Conservation (phyloP, 2,888 invertebrate species). For the Sarcophaga subvicina region DNA sequence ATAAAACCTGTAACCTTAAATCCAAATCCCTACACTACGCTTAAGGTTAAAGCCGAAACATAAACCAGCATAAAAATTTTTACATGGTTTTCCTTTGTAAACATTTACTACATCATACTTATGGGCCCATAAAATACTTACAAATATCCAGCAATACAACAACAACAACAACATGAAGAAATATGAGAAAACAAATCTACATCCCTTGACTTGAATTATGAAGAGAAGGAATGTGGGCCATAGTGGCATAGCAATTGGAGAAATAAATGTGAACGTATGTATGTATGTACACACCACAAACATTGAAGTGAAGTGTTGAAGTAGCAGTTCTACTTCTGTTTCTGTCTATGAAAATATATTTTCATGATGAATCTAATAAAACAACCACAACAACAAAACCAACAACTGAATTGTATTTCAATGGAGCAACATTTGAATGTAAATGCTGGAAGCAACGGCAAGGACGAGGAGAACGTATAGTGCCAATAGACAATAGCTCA, state of each 20-base stretch:
- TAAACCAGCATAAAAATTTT: slow-evolving; percentile 24
- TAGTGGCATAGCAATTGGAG: too few species aligned
- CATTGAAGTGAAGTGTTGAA: too few species aligned
- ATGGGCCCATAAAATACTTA: background rate
- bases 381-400: background rate
- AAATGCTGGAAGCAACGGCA: background rate
- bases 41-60: slow-evolving; percentile 1
- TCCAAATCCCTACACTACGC: background rate
- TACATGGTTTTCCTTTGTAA: background rate
- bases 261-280: too few species aligned
- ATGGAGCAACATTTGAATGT: slow-evolving; percentile 38
- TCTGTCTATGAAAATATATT: too few species aligned
- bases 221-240: too few species aligned
- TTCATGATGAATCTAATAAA: too few species aligned
- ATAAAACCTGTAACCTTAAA: background rate
- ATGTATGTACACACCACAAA: too few species aligned
- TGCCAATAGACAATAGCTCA: background rate
- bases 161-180: background rate
- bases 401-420: background rate
- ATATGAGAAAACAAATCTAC: too few species aligned
- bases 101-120: background rate
- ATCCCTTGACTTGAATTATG: too few species aligned
- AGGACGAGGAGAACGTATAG: slow-evolving; percentile 15
- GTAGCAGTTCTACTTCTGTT: too few species aligned
- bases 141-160: background rate